phyloP scores from a whole-genome alignment of 1,140 invertebrate genomes.

The Homarus americanus region DNA sequence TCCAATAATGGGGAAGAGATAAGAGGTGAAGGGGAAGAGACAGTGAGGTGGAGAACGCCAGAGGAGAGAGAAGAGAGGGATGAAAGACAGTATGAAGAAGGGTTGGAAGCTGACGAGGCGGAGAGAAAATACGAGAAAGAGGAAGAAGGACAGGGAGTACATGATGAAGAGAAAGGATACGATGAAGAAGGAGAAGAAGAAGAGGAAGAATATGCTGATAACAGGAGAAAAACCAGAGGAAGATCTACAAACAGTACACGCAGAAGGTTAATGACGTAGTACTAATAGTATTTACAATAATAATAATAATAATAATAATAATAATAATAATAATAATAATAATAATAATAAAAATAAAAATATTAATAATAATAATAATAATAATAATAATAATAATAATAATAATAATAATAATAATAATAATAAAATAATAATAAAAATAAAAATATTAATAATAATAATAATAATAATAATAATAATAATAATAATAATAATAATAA shows the following conservation, averaged over 20 bases:
- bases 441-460: too few species aligned
- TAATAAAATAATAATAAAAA: too few species aligned
- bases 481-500: too few species aligned
- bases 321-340: too few species aligned
- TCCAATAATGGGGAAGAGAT: neutral
- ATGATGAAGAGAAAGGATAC: neutral
- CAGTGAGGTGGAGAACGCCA: neutral
- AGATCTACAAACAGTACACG: neutral
- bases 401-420: too few species aligned
- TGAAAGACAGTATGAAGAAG: neutral
- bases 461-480: too few species aligned
- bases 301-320: too few species aligned
- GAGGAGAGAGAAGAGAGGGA: neutral
- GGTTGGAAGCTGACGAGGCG: neutral
- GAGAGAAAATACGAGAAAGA: neutral
- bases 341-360: too few species aligned
- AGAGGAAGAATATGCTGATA: neutral
- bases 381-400: too few species aligned
- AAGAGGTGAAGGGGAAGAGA: neutral
- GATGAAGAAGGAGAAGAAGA: slow-evolving; percentile 9
- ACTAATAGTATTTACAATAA: too few species aligned
- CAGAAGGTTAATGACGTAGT: neutral
- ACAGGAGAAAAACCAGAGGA: neutral
- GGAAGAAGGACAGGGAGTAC: neutral
- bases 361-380: too few species aligned